Conservation (phyloP, 2,113 vertebrate genomes). For the Nibea albiflora region DNA sequence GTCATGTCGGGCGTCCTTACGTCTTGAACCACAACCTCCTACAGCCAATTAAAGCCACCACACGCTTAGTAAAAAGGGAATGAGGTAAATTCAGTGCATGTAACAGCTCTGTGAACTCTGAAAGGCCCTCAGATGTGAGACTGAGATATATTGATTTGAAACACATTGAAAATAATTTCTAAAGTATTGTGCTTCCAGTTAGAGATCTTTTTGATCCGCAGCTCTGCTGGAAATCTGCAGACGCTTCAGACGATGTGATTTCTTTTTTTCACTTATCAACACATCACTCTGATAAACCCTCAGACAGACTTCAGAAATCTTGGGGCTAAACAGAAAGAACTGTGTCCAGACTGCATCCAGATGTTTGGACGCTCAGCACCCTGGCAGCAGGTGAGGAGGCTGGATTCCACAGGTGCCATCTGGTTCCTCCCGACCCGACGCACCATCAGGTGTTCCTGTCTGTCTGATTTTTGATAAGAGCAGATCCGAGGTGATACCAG, state of each 20-base stretch:
- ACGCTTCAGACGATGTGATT: slow-evolving; percentile 20
- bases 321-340: slow-evolving; percentile 25
- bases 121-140: slow-evolving; percentile 31
- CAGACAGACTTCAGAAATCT: slow-evolving; percentile 28
- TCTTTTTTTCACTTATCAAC: slow-evolving; percentile 33
- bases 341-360: slow-evolving; percentile 56
- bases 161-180: slow-evolving; percentile 48
- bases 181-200: slow-evolving; percentile 30
- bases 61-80: slow-evolving; percentile 45
- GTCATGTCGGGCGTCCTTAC: slow-evolving; percentile 40
- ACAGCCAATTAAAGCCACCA: slow-evolving; percentile 57
- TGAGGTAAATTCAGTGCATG: slow-evolving; percentile 32
- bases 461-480: slow-evolving; percentile 37
- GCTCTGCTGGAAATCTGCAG: slow-evolving; percentile 21
- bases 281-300: slow-evolving; percentile 29
- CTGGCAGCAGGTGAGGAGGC: slow-evolving; percentile 33
- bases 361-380: slow-evolving; percentile 46
- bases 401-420: slow-evolving; percentile 55
- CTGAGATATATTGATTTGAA: slow-evolving; percentile 52
- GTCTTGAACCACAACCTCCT: slow-evolving; percentile 52
- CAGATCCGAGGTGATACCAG: slow-evolving; percentile 32
- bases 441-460: slow-evolving; percentile 57
- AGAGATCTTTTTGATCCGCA: slow-evolving; percentile 42
- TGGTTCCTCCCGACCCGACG: slow-evolving; percentile 38
- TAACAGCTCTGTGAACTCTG: slow-evolving; percentile 5